These are phyloP conservation scores for Hyaena hyaena DNA, from an alignment of 2,113 vertebrate species.

Conservation along the genomic window DNA sequence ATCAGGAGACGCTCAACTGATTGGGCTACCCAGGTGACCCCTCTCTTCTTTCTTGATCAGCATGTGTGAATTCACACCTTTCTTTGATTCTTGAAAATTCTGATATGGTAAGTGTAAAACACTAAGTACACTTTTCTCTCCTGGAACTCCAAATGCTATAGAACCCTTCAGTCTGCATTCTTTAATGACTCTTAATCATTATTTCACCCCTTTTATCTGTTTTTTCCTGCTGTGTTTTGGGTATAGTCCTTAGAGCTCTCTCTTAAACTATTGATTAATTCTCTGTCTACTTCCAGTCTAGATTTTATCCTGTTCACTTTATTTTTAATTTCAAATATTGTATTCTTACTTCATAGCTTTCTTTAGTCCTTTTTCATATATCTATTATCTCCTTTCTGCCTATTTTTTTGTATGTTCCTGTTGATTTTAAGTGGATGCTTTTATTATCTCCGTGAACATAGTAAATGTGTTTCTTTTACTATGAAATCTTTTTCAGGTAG, in stretches of 20 bases:
- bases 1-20: no score
- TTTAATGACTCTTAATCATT: not conserved
- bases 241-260: not conserved
- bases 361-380: not conserved
- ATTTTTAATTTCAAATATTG: not conserved
- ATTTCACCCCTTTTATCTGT: not conserved
- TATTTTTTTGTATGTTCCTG: not conserved
- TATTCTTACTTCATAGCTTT: not conserved
- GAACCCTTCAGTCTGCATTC: not conserved
- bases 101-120: not conserved
- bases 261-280: not conserved
- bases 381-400: not conserved
- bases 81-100: not conserved
- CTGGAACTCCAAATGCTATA: not conserved
- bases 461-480: not conserved
- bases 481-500: not conserved
- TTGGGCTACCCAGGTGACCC: no score
- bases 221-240: not conserved
- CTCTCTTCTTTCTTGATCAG: not conserved
- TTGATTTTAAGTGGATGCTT: conserved; percentile 19
- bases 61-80: not conserved
- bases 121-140: not conserved
- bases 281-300: not conserved
- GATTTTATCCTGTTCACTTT: not conserved
- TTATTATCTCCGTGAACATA: not conserved